These are phyloP conservation scores for Argyra leucocephala DNA, from an alignment of 2,888 invertebrate genomes.

Conservation along the genomic window DNA sequence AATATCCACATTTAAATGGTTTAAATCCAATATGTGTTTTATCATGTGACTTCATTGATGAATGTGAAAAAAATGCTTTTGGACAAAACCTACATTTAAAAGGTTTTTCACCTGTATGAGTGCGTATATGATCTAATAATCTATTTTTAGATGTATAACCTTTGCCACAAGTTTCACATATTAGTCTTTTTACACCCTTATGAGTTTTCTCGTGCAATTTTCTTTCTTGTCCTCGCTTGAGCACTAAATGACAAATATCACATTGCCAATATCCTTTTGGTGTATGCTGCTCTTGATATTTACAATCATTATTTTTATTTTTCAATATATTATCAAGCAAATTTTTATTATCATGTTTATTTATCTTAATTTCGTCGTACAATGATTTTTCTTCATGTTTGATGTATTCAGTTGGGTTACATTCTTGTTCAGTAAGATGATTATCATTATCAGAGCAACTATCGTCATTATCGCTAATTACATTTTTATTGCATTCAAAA, in stretches of 20 bases:
- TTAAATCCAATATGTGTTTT: conserved; percentile 1
- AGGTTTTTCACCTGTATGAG: not conserved
- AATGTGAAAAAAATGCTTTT: not conserved
- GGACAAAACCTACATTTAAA: not conserved
- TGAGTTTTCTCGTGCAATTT: not conserved
- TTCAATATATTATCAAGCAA: too few relatives aligned
- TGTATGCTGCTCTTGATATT: too few relatives aligned
- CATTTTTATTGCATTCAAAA: too few relatives aligned
- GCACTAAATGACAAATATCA: not conserved
- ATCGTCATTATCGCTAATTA: too few relatives aligned
- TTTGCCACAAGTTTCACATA: conserved; percentile 8
- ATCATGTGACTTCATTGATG: not conserved
- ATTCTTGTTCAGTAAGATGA: too few relatives aligned
- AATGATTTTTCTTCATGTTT: too few relatives aligned
- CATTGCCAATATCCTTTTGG: conserved; percentile 2
- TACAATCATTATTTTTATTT: not conserved
- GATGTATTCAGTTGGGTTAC: too few relatives aligned
- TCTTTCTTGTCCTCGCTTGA: conserved; percentile 1
- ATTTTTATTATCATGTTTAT: too few relatives aligned
- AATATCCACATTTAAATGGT: not conserved
- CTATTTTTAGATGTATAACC: conserved; percentile 7
- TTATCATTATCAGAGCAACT: too few relatives aligned
- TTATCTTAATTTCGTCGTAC: too few relatives aligned
- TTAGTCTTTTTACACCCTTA: conserved; percentile 5
- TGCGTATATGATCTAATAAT: not conserved